These are phyloP conservation scores for Molossus alvarezi DNA, from an alignment of 2,797 vertebrate genomes.

Conservation along the genomic window DNA sequence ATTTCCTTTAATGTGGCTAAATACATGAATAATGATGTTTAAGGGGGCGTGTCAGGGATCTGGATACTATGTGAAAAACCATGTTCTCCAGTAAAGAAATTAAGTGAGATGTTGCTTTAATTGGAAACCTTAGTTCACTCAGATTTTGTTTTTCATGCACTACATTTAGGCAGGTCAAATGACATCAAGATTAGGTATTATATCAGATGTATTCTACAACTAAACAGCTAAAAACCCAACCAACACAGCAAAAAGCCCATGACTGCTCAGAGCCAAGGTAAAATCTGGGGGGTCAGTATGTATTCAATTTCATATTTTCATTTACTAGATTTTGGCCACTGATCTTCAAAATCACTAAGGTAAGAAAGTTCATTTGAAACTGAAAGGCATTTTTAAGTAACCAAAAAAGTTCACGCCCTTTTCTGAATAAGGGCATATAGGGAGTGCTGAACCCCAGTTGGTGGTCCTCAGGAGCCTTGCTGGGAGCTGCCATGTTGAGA, in stretches of 20 bases:
- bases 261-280: not conserved
- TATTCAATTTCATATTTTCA: conserved; percentile 39
- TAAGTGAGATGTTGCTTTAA: not conserved
- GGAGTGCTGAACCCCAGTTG: not conserved
- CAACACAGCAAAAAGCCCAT: not conserved
- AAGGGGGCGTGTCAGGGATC: not conserved
- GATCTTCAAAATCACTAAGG: not conserved
- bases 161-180: not conserved
- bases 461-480: not conserved
- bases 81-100: not conserved
- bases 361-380: conserved; percentile 49
- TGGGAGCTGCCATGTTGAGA: not conserved
- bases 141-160: not conserved
- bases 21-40: conserved; percentile 30
- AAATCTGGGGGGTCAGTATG: not conserved
- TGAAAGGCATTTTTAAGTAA: conserved; percentile 33
- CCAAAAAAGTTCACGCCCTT: not conserved
- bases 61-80: not conserved
- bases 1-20: conserved; percentile 20
- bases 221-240: not conserved
- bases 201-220: not conserved
- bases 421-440: not conserved
- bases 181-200: not conserved
- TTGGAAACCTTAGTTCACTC: not conserved
- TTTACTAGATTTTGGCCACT: not conserved